phyloP scores from a whole-genome alignment of 2,888 invertebrate genomes.

The Agrochola litura region DNA sequence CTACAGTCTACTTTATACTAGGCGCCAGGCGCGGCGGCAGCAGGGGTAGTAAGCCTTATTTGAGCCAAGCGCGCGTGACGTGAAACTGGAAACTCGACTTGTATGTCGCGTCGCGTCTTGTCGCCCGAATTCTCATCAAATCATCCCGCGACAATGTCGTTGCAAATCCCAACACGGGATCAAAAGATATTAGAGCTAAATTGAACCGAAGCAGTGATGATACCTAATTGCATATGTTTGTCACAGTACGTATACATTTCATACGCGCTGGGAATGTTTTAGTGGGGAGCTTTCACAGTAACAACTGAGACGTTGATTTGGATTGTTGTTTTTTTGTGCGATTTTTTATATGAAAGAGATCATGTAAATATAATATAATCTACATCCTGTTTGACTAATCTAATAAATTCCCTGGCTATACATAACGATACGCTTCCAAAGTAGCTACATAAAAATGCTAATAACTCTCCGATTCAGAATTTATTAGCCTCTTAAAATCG shows the following conservation, averaged over 20 bases:
- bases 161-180: constrained; percentile 88
- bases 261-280: constrained; percentile 60
- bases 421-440: constrained; percentile 43
- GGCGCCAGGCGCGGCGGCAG: constrained; percentile 80
- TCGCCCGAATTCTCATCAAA: constrained; percentile 89
- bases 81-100: constrained; percentile 87
- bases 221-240: constrained; percentile 77
- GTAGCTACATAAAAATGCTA: constrained; percentile 67
- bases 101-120: constrained; percentile 85
- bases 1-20: constrained; percentile 84
- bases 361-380: constrained; percentile 33
- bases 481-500: constrained; percentile 73
- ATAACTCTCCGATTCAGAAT: constrained; percentile 65
- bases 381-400: constrained; percentile 29
- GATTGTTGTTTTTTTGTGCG: constrained; percentile 3
- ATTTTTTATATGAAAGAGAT: constrained; percentile 17
- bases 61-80: constrained; percentile 88
- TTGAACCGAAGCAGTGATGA: constrained; percentile 82
- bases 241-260: constrained; percentile 61
- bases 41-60: constrained; percentile 88
- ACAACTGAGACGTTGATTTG: neutral
- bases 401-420: constrained; percentile 49
- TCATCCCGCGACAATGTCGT: constrained; percentile 88
- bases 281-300: constrained; percentile 38
- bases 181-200: constrained; percentile 88